Percentiles rank a stretch among this genome's conserved stretches.
phyloP scores from a whole-genome alignment of 1,140 invertebrate genomes.

The Drosophila parabipectinata region DNA sequence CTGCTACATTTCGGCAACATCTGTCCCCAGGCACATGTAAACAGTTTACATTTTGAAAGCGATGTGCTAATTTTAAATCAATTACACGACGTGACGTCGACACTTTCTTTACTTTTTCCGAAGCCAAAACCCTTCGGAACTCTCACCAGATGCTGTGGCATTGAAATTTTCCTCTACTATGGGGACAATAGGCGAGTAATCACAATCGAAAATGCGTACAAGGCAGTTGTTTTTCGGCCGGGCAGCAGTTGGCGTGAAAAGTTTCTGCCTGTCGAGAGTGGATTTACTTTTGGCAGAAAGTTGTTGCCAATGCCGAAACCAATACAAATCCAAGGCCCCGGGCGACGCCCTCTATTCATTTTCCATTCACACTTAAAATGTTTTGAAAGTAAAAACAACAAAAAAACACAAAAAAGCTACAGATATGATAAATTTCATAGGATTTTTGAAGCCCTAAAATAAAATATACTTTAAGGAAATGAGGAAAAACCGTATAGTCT shows the following conservation, averaged over 20 bases:
- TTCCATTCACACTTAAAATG: conserved; percentile 25
- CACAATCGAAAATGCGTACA: conserved; percentile 66
- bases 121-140: neutral
- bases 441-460: too few species aligned
- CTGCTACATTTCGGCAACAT: conserved; percentile 28
- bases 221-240: conserved; percentile 31
- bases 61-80: conserved; percentile 81
- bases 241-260: conserved; percentile 79
- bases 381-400: conserved; percentile 13
- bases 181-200: conserved; percentile 53
- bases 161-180: conserved; percentile 22
- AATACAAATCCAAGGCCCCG: conserved; percentile 26
- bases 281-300: conserved; percentile 64
- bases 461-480: too few species aligned
- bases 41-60: conserved; percentile 78
- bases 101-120: conserved; percentile 48
- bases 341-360: conserved; percentile 54
- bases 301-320: conserved; percentile 42
- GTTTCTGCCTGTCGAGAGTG: conserved; percentile 50
- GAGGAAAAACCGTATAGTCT: too few species aligned
- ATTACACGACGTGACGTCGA: conserved; percentile 73
- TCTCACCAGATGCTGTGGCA: conserved; percentile 28
- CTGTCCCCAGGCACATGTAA: conserved; percentile 73
- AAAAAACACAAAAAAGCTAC: neutral
- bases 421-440: too few species aligned